Base-by-base conservation (phyloP, 2,888 invertebrate genomes). In the Xestobium rufovillosum region DNA sequence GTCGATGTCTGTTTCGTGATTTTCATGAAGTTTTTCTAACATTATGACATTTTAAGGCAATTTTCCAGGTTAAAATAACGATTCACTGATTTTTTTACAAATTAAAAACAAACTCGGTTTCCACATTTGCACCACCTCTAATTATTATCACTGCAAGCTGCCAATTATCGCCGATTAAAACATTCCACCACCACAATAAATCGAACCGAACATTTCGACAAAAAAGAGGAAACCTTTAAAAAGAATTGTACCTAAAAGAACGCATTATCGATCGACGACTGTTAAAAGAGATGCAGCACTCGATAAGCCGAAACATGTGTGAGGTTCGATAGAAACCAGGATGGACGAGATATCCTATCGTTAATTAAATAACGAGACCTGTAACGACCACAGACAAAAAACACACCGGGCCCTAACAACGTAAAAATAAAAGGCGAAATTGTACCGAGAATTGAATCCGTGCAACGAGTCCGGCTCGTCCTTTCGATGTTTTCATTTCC, bases 321-420 rank as follows among this genome's bases (percentile, higher is more conserved):
- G 64, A 64, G 62, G 57, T 60, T 60, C 57, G 61, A 61, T 61
- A 60, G 60, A 59, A 59, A 60, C 61, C 55, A 57, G 58, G 53
- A 52, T 52, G 54, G 51, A 55, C 55, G 48, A 53, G 52, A 61
- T 55, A 56, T 56, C 48, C 52, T 54, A 53, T 59, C 60, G 60
- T 63, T 65, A 65, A 65, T 65, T 65, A 65, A 65, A 65, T 63
- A 63, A 63, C 63, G 56, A 61, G 59, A 48, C 53, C 59, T 56
- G 56, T 57, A 59, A 56, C 56, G 56, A 56, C 50, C 44, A 50
- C 49, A 50, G 56, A 56, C 51, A 52, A 44, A 39, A 52, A 52
- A 51, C 55, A 53, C 57, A 56, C 55, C 55, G 48, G 55, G 55
- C 57, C 54, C 56, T 57, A 59, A 59, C 59, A 58, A 58, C 55